A percentile compares a stretch with the other conserved stretches of the same genome.
These are phyloP conservation scores for Pollachius pollachius DNA, from an alignment of 2,113 vertebrate genomes.

Conservation along the genomic window DNA sequence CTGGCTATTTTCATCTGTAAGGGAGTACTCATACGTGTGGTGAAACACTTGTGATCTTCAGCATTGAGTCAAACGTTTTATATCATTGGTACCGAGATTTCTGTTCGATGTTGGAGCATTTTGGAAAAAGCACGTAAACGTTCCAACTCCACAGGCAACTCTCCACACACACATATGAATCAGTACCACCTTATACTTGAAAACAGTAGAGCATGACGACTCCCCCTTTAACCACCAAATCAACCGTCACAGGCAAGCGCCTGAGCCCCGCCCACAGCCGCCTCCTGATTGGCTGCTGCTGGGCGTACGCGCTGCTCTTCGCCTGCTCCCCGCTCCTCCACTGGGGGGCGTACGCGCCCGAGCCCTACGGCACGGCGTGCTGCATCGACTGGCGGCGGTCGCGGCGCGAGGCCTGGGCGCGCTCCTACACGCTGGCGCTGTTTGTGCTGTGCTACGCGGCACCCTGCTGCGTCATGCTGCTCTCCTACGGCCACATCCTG, in stretches of 20 bases:
- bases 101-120: too few species aligned
- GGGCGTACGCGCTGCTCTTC: conserved; percentile 60
- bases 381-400: conserved; percentile 62
- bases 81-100: too few species aligned
- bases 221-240: too few species aligned
- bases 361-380: conserved; percentile 69
- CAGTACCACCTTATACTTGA: too few species aligned
- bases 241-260: conserved; percentile 48
- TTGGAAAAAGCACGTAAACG: too few species aligned
- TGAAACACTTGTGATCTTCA: too few species aligned
- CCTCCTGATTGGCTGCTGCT: conserved; percentile 53
- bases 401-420: conserved; percentile 28
- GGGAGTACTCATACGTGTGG: too few species aligned
- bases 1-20: too few species aligned
- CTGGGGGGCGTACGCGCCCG: conserved; percentile 60
- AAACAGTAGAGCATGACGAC: too few species aligned
- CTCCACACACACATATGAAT: too few species aligned
- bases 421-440: conserved; percentile 56
- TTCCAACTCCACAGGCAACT: too few species aligned
- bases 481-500: conserved; percentile 63
- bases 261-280: conserved; percentile 51
- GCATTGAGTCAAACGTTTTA: too few species aligned
- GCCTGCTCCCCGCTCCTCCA: conserved; percentile 59
- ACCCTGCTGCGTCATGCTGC: conserved; percentile 57
- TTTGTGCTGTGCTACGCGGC: conserved; percentile 64